A percentile compares a stretch with the other conserved stretches of the same genome.
These are phyloP conservation scores for Tetheella fluctuosa DNA, from an alignment of 2,888 invertebrate genomes.

Conservation along the genomic window DNA sequence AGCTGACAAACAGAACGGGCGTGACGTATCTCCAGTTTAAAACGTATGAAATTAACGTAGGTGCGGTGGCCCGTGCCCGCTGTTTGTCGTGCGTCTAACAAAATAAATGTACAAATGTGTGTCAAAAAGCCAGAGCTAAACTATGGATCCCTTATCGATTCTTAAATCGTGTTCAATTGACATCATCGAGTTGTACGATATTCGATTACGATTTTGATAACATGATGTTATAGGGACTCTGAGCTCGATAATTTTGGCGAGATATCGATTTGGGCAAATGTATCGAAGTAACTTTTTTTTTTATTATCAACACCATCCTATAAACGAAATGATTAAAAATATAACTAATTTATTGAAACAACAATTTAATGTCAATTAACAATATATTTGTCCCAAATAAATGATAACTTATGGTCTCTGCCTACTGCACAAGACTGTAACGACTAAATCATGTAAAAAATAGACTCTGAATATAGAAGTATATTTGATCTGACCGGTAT, in stretches of 20 bases:
- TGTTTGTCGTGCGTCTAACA: conserved; percentile 23
- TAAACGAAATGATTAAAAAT: background rate
- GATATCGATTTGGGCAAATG: conserved; percentile 6
- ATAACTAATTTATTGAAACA: background rate
- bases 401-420: background rate
- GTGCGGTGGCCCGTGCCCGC: too few species aligned
- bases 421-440: background rate
- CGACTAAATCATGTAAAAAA: too few species aligned
- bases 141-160: conserved; percentile 11
- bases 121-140: conserved; percentile 53
- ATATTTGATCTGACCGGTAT: background rate
- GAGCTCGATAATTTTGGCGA: conserved; percentile 26
- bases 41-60: too few species aligned
- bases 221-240: conserved; percentile 10
- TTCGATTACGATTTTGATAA: conserved; percentile 1
- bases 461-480: background rate
- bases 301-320: too few species aligned
- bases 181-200: background rate
- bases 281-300: too few species aligned
- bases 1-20: too few species aligned
- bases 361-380: background rate
- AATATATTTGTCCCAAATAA: background rate
- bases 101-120: conserved; percentile 71
- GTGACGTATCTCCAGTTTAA: too few species aligned
- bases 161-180: background rate